Conservation (phyloP, 2,113 vertebrate species). For the Elephantulus edwardii region DNA sequence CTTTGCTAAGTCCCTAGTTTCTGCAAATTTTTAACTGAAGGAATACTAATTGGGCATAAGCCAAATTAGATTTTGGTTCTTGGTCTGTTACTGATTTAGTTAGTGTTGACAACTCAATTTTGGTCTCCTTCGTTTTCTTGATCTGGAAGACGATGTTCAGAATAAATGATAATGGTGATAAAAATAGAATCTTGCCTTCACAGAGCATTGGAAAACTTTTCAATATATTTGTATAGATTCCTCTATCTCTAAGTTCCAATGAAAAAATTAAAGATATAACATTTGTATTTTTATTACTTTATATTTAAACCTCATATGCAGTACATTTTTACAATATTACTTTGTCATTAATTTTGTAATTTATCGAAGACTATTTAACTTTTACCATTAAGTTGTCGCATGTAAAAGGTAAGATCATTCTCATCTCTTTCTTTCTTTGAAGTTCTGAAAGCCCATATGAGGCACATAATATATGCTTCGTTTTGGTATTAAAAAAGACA, state of each 20-base stretch:
- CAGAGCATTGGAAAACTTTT: not conserved
- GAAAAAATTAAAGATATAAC: too few relatives aligned
- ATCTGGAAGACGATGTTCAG: not conserved
- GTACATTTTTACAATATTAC: not conserved
- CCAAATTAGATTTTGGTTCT: constrained; percentile 39
- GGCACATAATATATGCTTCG: not conserved
- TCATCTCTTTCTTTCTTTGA: too few relatives aligned
- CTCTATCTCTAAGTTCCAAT: too few relatives aligned
- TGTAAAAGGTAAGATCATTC: too few relatives aligned
- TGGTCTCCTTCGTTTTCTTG: not conserved
- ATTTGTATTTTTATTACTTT: too few relatives aligned
- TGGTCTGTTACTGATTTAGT: not conserved
- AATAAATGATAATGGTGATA: not conserved
- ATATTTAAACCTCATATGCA: not conserved
- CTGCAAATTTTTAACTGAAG: not conserved
- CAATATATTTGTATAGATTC: not conserved
- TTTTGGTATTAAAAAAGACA: too few relatives aligned
- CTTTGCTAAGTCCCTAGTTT: not conserved
- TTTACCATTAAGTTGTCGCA: not conserved
- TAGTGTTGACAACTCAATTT: constrained; percentile 17
- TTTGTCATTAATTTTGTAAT: not conserved
- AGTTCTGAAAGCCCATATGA: not conserved
- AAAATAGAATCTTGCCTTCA: not conserved
- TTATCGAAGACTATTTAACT: constrained; percentile 1
- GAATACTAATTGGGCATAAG: constrained; percentile 1